Evolutionary conservation across 2,888 invertebrate genomes (phyloP).

Genomic region (Cataglyphis livida): DNA sequence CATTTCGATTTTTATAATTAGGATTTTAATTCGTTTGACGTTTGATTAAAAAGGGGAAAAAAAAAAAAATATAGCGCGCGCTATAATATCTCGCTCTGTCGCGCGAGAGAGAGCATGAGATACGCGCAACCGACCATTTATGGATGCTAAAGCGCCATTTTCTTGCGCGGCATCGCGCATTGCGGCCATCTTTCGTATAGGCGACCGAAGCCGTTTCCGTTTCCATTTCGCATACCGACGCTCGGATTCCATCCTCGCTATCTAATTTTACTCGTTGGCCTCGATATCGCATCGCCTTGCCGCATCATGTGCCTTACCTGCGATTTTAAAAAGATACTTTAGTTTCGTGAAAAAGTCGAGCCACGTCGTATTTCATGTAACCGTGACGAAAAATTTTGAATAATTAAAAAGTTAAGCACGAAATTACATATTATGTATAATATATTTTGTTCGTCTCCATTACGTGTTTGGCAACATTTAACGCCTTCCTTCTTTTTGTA

Average conservation of each 20-base stretch:
- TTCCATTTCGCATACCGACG: slow-evolving; percentile 70
- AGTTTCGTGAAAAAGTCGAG: slow-evolving; percentile 4
- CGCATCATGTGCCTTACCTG: slow-evolving; percentile 63
- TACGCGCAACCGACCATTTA: not conserved
- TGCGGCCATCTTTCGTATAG: slow-evolving; percentile 78
- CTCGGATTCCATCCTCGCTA: slow-evolving; percentile 71
- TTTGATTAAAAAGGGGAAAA: not conserved
- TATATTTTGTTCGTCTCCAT: not conserved
- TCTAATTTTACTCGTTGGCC: slow-evolving; percentile 75
- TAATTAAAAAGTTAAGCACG: slow-evolving; percentile 5
- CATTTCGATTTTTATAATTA: no score
- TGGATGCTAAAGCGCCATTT: slow-evolving; percentile 74
- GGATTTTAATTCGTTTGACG: not conserved
- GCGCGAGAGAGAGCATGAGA: not conserved
- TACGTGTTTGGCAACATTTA: not conserved
- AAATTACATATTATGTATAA: not conserved
- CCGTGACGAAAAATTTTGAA: not conserved
- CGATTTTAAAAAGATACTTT: slow-evolving; percentile 20
- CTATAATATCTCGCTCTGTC: slow-evolving; percentile 6
- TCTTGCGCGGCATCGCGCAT: slow-evolving; percentile 71
- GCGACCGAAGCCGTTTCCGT: slow-evolving; percentile 64
- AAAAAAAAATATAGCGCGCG: not conserved
- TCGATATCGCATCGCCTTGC: slow-evolving; percentile 66
- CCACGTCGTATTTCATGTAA: not conserved
- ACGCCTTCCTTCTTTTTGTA: not conserved